Conservation (phyloP, 1,140 invertebrate genomes). For the Zaprionus inermis region DNA sequence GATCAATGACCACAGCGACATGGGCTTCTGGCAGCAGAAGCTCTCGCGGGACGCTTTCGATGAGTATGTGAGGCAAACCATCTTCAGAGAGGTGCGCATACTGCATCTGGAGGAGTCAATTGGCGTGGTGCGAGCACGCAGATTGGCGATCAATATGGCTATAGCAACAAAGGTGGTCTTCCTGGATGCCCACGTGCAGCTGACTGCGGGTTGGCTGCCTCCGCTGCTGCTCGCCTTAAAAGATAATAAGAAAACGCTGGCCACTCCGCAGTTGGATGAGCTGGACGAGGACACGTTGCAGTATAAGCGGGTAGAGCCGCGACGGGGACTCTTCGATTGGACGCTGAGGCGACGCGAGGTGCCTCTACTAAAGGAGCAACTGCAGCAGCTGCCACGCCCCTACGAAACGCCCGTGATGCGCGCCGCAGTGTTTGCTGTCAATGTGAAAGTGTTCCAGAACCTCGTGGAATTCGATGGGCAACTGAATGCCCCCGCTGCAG, state of each 20-base stretch:
- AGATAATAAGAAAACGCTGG: slow-evolving; percentile 88
- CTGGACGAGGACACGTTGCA: slow-evolving; percentile 44
- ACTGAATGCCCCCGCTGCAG: slow-evolving; percentile 94
- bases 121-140: slow-evolving; percentile 93
- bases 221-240: slow-evolving; percentile 89
- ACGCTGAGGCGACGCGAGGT: slow-evolving; percentile 91
- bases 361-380: slow-evolving; percentile 91
- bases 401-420: slow-evolving; percentile 95
- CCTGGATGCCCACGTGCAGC: slow-evolving; percentile 96
- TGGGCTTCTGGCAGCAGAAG: slow-evolving; percentile 73
- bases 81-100: slow-evolving; percentile 85
- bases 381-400: slow-evolving; percentile 87
- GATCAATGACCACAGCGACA: slow-evolving; percentile 93
- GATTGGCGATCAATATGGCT: slow-evolving; percentile 92
- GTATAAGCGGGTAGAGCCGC: slow-evolving; percentile 13
- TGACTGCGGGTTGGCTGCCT: slow-evolving; percentile 91
- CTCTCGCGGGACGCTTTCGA: slow-evolving; percentile 86
- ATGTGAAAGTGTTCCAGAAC: slow-evolving; percentile 95
- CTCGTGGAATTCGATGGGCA: slow-evolving; percentile 93
- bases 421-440: slow-evolving; percentile 95
- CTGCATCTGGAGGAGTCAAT: slow-evolving; percentile 89
- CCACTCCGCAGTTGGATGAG: slow-evolving; percentile 93
- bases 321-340: slow-evolving; percentile 96
- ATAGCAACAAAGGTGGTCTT: slow-evolving; percentile 93
- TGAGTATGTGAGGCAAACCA: slow-evolving; percentile 79